A percentile compares a stretch with the other conserved stretches of the same genome.
These are phyloP conservation scores for Phaedon cochleariae DNA, from an alignment of 2,888 invertebrate genomes.

Conservation along the genomic window DNA sequence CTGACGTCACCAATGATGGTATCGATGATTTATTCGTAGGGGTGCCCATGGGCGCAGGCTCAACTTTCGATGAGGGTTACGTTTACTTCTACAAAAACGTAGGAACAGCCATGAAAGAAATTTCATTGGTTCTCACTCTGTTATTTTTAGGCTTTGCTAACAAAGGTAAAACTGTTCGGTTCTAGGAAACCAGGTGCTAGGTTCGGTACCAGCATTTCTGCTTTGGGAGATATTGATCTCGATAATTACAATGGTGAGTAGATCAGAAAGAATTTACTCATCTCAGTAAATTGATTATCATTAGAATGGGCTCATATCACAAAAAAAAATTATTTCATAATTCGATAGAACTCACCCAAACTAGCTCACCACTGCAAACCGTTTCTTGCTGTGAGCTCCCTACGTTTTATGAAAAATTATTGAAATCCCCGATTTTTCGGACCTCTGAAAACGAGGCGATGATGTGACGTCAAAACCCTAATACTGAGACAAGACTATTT, in stretches of 20 bases:
- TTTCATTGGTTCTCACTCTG: background rate
- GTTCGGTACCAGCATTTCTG: constrained; percentile 47
- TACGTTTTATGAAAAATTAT: too few relatives aligned
- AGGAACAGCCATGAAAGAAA: too few relatives aligned
- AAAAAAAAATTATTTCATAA: too few relatives aligned
- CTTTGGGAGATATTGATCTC: constrained; percentile 48
- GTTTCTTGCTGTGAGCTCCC: too few relatives aligned
- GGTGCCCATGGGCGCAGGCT: constrained; percentile 65
- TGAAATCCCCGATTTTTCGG: too few relatives aligned
- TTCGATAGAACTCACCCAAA: too few relatives aligned
- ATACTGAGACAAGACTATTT: too few relatives aligned
- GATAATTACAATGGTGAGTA: constrained; percentile 45
- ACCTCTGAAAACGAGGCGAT: too few relatives aligned
- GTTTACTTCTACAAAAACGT: constrained; percentile 66
- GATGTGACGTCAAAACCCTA: too few relatives aligned
- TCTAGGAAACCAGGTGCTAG: constrained; percentile 37
- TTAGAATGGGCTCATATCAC: too few relatives aligned
- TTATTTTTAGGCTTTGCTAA: constrained; percentile 21
- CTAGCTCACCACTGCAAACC: too few relatives aligned
- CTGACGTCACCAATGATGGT: constrained; percentile 69
- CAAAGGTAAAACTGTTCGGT: constrained; percentile 38
- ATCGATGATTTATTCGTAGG: constrained; percentile 71
- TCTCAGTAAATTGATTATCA: too few relatives aligned
- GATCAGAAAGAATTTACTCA: background rate
- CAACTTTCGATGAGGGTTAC: constrained; percentile 68